A percentile compares a stretch with the other conserved stretches of the same genome.
These are phyloP conservation scores for Balaeniceps rex DNA, from an alignment of 2,113 vertebrate genomes.

Conservation along the genomic window DNA sequence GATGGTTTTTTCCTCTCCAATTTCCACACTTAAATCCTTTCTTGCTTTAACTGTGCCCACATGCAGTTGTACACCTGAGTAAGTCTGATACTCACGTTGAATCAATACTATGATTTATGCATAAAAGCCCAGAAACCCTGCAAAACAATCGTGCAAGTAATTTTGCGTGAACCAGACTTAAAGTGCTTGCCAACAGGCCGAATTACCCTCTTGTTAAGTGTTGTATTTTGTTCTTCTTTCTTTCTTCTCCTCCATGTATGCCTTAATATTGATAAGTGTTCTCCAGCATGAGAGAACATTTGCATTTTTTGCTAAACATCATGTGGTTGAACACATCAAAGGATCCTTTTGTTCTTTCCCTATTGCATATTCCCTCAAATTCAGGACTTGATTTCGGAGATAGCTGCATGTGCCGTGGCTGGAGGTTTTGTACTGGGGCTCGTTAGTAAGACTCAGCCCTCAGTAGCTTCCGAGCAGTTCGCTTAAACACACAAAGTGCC, in stretches of 20 bases:
- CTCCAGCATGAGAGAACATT: slow-evolving; percentile 46
- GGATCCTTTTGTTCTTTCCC: slow-evolving; percentile 47
- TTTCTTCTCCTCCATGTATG: slow-evolving; percentile 68
- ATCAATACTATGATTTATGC: slow-evolving; percentile 60
- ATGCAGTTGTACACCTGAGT: slow-evolving; percentile 33
- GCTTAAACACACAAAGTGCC: fast-evolving
- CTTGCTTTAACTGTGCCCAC: not conserved
- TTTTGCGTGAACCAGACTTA: slow-evolving; percentile 64
- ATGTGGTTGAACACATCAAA: slow-evolving; percentile 55
- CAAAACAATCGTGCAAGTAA: slow-evolving; percentile 47
- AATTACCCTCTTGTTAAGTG: slow-evolving; percentile 71
- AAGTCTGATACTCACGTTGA: slow-evolving; percentile 14
- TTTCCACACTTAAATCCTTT: not conserved
- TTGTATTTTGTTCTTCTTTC: slow-evolving; percentile 61
- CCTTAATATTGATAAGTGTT: slow-evolving; percentile 74
- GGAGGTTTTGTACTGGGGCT: not conserved
- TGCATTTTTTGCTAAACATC: slow-evolving; percentile 58
- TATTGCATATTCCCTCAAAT: not conserved
- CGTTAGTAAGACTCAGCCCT: not conserved
- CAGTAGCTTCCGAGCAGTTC: not conserved
- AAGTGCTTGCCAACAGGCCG: slow-evolving; percentile 67
- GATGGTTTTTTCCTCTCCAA: not conserved
- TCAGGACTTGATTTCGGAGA: not conserved
- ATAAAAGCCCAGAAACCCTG: slow-evolving; percentile 41
- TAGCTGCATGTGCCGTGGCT: not conserved